Conservation (phyloP, 2,888 invertebrate species). For the Herminia tarsipennalis region DNA sequence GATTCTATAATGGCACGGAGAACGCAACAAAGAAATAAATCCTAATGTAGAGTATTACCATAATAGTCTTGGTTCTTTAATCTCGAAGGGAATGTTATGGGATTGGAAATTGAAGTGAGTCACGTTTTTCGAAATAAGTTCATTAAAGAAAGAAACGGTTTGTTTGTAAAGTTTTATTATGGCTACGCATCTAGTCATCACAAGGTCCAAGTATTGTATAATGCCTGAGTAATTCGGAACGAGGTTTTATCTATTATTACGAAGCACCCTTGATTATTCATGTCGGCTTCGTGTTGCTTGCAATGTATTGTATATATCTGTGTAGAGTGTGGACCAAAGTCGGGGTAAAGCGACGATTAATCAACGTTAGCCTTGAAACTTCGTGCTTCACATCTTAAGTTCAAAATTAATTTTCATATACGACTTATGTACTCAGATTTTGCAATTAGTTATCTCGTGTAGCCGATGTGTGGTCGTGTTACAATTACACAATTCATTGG, state of each 20-base stretch:
- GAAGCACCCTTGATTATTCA: slow-evolving; percentile 49
- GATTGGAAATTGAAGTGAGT: slow-evolving; percentile 15
- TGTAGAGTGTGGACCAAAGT: slow-evolving; percentile 34
- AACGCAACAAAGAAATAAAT: slow-evolving; percentile 52
- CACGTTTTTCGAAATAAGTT: slow-evolving; percentile 6
- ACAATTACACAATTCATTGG: slow-evolving; percentile 1
- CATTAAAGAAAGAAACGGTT: neutral
- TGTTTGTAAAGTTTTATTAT: slow-evolving; percentile 4
- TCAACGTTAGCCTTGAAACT: slow-evolving; percentile 66
- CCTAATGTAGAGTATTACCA: slow-evolving; percentile 53
- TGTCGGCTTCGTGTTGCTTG: slow-evolving; percentile 48
- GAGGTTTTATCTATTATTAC: slow-evolving; percentile 47
- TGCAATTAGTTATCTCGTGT: slow-evolving; percentile 36
- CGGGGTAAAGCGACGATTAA: slow-evolving; percentile 64
- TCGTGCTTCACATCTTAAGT: slow-evolving; percentile 59
- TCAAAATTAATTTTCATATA: slow-evolving; percentile 57
- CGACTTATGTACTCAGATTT: slow-evolving; percentile 51
- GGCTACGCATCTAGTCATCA: slow-evolving; percentile 8
- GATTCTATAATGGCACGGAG: slow-evolving; percentile 54
- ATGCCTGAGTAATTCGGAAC: slow-evolving; percentile 24
- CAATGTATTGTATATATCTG: slow-evolving; percentile 32
- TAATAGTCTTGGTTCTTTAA: slow-evolving; percentile 45
- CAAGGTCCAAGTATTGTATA: slow-evolving; percentile 18
- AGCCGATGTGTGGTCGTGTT: neutral
- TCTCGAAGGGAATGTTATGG: slow-evolving; percentile 18